phyloP scores from a whole-genome alignment of 1,140 invertebrate species.

The Asbolus verrucosus region DNA sequence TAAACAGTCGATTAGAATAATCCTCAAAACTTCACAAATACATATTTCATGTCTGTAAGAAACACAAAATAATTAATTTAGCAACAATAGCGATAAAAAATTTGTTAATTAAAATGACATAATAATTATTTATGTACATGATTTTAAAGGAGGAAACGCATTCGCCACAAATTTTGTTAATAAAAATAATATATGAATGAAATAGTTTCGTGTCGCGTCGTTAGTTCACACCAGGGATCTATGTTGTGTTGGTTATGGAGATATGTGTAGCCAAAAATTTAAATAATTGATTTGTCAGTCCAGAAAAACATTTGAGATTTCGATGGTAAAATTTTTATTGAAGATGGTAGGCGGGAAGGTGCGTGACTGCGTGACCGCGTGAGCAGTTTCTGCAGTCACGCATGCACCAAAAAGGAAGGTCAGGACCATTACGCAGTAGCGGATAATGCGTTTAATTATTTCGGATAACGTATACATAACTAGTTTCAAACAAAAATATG shows the following conservation, averaged over 20 bases:
- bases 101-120: too few species aligned
- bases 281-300: constrained; percentile 5
- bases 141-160: too few species aligned
- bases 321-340: neutral
- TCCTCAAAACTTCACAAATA: too few species aligned
- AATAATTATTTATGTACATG: too few species aligned
- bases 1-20: too few species aligned
- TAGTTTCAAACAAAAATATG: too few species aligned
- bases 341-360: neutral
- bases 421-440: neutral
- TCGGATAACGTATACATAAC: too few species aligned
- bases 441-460: too few species aligned
- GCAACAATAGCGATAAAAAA: too few species aligned
- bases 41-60: too few species aligned
- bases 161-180: neutral
- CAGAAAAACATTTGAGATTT: neutral
- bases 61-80: too few species aligned
- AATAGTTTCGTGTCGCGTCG: neutral
- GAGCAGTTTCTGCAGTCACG: neutral
- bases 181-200: neutral
- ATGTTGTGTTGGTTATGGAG: neutral
- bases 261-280: neutral
- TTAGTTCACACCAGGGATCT: neutral
- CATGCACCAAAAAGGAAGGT: neutral
- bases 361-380: too few species aligned